Base-by-base conservation (phyloP, 2,888 invertebrate genomes). In the Rhyacophila evoluta region DNA sequence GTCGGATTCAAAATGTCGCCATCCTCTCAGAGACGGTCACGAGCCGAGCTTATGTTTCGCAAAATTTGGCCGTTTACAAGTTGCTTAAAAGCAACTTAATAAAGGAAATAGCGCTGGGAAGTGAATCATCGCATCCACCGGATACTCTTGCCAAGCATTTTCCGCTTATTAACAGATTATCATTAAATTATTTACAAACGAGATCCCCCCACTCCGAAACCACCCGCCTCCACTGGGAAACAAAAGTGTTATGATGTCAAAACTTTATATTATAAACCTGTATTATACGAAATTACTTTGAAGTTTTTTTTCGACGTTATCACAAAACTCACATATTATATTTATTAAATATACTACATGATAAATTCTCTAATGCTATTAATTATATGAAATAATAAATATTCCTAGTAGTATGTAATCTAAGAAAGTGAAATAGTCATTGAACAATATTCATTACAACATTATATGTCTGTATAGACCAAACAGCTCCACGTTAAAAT, bases 1-100 rank as follows among this genome's bases (percentile, higher is more conserved):
- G 55, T 25, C 19, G 55, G 29, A 38, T 73, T n/a, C 8, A n/a
- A 73, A 19, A 27, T 1, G 19, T 12, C 28, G 10, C 1, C 28
- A 33, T 33, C 70, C 36, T n/a, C n/a, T n/a, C 11, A 55, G 25
- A 25, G 10, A 25, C 55, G 12, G 55, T 8, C 15, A 55, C 19
- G 55, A 55, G 55, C 55, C 25, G 74, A 77, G 74, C 69, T 72
- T 77, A 25, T 79, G 74, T 81, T 81, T 79, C 29, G 77, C 73
- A 19, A 74, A 81, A 79, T 79, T 79, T 77, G 73, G 79, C 72
- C 79, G 79, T 81, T 81, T 79, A 39, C 78, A 67, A 79, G 41
- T 79, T 75, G 77, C 81, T 77, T 77, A 77, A 77, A 77, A 77
- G 77, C 77, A 79, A 74, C 67, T 74, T 74, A 74, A 27, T 33